These are phyloP conservation scores for Myotis daubentonii DNA, from an alignment of 2,797 vertebrate species.

Conservation along the genomic window DNA sequence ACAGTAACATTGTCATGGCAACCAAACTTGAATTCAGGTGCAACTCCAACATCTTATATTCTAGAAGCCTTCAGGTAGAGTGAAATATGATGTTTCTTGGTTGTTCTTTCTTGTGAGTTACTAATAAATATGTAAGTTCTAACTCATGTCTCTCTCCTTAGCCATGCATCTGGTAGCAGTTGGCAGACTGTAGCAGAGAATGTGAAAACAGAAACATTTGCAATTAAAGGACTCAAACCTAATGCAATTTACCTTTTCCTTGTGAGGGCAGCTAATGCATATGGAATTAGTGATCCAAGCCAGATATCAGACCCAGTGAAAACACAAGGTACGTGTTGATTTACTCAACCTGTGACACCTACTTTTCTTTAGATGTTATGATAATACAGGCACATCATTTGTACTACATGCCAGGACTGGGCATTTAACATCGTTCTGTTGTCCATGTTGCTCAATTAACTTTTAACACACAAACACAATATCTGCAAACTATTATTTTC, in stretches of 20 bases:
- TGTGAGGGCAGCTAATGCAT: slow-evolving; percentile 97
- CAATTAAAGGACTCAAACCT: slow-evolving; percentile 95
- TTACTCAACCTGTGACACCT: not conserved
- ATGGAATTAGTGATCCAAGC: slow-evolving; percentile 98
- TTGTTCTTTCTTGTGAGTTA: not conserved
- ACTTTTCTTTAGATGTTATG: not conserved
- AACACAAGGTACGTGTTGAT: slow-evolving; percentile 92
- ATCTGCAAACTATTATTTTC: not conserved
- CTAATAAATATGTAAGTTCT: slow-evolving; percentile 53
- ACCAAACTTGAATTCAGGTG: slow-evolving; percentile 95
- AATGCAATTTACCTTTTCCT: slow-evolving; percentile 98
- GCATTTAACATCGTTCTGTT: not conserved
- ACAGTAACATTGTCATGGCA: slow-evolving; percentile 95
- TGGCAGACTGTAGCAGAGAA: slow-evolving; percentile 99
- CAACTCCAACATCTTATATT: slow-evolving; percentile 98
- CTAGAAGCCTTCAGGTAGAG: slow-evolving; percentile 97
- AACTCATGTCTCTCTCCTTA: slow-evolving; percentile 82
- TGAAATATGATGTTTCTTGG: not conserved
- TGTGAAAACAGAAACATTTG: slow-evolving; percentile 94
- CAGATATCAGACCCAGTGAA: slow-evolving; percentile 98
- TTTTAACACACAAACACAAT: not conserved
- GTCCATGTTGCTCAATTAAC: not conserved
- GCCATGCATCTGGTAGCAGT: slow-evolving; percentile 97
- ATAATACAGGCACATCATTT: not conserved
- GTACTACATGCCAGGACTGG: not conserved